Evolutionary conservation across 1,140 invertebrate genomes (phyloP), one percentile per base, ranked within the genome.

Genomic region (Hyles euphorbiae): DNA sequence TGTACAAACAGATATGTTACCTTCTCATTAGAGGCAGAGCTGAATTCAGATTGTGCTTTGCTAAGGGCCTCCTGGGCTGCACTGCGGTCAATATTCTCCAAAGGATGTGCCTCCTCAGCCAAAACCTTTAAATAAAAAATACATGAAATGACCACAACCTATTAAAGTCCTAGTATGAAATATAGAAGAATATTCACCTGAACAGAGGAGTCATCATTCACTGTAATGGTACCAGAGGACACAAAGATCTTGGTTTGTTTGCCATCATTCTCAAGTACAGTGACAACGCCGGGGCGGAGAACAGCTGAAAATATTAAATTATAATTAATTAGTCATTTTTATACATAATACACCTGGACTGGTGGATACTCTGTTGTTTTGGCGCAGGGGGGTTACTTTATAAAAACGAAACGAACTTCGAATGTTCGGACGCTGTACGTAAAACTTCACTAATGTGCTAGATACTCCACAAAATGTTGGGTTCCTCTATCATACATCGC

Each of bases 151-250:
- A 11, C 8, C n/a, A 50, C n/a, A 50, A 22, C 22, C 22, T 22
- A 2, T 22, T 22, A 22, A 22, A 22, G 0, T 22, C 22, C 0
- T 22, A 47, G 2, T 47, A 46, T 34, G 46, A 48, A 51, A 53
- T 22, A 52, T 40, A 68, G 0, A 5, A 48, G n/a, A 48, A 22
- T 48, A 2, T 32, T 33, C 70, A 94, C 94, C 92, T 99, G 98
- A 62, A 99, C 98, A 76, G 96, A 97, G 9, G 97, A 98, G 87
- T 99, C 98, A 70, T 98, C 97, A 90, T 99, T 99, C 65, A 99
- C 97, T 40, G 98, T 98, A 48, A 99, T 91, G 10, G 98, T 98
- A 49, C 99, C 99, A 83, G 98, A 99, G 60, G 98, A 99, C 9
- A 99, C 98, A 91, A 98, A 98, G 65, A 95, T 95, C 90, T 98